Evolutionary conservation across 2,113 vertebrate genomes (phyloP), one percentile per base, ranked within the genome.

Genomic region (Pao palembangensis): DNA sequence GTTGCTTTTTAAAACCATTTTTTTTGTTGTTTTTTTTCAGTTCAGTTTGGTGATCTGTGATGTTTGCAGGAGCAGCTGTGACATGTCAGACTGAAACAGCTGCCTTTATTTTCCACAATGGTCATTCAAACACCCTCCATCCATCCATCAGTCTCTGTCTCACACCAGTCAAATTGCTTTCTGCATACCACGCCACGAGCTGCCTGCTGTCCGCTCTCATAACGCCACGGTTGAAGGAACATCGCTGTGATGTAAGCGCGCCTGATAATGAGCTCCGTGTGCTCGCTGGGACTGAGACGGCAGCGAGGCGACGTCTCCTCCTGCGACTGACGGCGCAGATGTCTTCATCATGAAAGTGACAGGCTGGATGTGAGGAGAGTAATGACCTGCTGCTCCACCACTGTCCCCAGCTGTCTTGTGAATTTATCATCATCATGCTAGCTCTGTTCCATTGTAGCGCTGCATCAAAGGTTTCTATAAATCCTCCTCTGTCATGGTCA

Each of bases 331-430:
- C 65, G 11, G 55, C 51, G 61, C 72, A 71, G 78, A 78, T 73
- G 64, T 85, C 78, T 73, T 83, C 72, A 87, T 85, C 82, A 80
- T 80, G 61, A 63, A 34, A 55, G 58, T 73, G 85, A 81, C 34
- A 38, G 34, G 34, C 34, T 38, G 34, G 34, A 38, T 38, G 6
- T 38, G 34, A 38, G 34, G 34, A 38, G 34, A 38, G 71, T 75
- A 75, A 83, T 83, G 76, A 59, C 62, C 56, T 60, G 58, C 57
- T 44, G 56, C n/a, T 51, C 47, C 62, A 56, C 64, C 72, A 47
- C 58, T 70, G 67, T 77, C 80, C 76, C 72, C 67, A 38, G 46
- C 51, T 47, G 69, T 67, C 71, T 76, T 61, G 11, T 67, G 71
- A 71, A 81, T 83, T 76, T 56, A 83, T 83, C 76, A 81, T 75